A percentile compares a stretch with the other conserved stretches of the same genome.
These are phyloP conservation scores for Mastomys natalensis DNA, from an alignment of 2,113 vertebrate species.

Conservation along the genomic window DNA sequence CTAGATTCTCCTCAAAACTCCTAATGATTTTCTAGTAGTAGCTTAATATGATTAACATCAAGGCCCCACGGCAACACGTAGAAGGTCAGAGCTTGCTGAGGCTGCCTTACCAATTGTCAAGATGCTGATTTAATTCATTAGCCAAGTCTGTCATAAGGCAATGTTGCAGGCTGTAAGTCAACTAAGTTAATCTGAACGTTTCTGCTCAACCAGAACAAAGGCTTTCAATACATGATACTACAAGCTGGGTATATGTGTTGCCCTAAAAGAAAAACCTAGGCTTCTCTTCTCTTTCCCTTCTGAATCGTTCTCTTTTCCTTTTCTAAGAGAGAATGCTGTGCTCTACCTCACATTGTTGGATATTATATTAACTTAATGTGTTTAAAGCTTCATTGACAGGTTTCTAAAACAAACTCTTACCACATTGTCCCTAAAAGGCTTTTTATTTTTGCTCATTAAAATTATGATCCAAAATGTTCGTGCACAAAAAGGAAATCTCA, in stretches of 20 bases:
- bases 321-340: not conserved
- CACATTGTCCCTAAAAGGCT: constrained; percentile 25
- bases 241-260: not conserved
- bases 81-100: not conserved
- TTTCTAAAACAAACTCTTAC: not conserved
- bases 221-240: not conserved
- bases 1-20: not conserved
- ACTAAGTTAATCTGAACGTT: constrained; percentile 13
- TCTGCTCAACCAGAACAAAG: not conserved
- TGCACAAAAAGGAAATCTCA: not conserved
- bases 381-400: not conserved
- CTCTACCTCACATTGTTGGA: not conserved
- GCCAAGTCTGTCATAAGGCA: not conserved
- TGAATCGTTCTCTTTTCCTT: not conserved
- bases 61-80: not conserved
- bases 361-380: not conserved
- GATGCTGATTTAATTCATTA: constrained; percentile 21
- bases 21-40: not conserved
- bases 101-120: not conserved
- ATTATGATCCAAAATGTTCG: constrained; percentile 3
- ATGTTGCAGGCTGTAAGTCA: not conserved
- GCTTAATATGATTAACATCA: not conserved
- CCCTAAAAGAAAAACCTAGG: not conserved
- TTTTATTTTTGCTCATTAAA: constrained; percentile 1
- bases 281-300: not conserved